Evolutionary conservation across 2,113 vertebrate species (phyloP).

Genomic region (Phoenicopterus ruber): DNA sequence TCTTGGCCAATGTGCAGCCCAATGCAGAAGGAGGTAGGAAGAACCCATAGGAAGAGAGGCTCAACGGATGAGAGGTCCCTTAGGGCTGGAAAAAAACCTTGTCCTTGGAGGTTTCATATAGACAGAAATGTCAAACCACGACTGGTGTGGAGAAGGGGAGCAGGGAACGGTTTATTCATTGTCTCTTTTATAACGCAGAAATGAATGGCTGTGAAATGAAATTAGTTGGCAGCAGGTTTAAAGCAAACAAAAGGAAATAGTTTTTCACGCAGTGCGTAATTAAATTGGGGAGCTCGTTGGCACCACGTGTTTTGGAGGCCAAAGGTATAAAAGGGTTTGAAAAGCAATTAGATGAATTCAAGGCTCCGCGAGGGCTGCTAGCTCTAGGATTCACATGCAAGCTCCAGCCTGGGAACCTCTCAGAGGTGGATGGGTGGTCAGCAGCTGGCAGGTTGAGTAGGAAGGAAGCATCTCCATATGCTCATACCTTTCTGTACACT

Average conservation of each 20-base stretch:
- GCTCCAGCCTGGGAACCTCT: neutral
- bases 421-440: neutral
- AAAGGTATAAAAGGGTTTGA: neutral
- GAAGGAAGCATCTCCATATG: neutral
- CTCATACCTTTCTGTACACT: neutral
- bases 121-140: neutral
- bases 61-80: neutral
- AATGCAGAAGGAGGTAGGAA: neutral
- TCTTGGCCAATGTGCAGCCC: neutral
- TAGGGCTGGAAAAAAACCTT: neutral
- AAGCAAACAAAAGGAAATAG: neutral
- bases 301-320: neutral
- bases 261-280: neutral
- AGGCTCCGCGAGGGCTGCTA: neutral
- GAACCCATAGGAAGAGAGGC: neutral
- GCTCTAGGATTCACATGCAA: neutral
- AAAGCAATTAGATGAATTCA: neutral
- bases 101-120: neutral
- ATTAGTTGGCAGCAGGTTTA: neutral
- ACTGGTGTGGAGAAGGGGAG: neutral
- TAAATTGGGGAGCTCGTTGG: neutral
- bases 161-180: neutral
- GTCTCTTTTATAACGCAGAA: neutral
- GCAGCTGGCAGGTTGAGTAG: neutral
- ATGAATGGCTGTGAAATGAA: neutral